phyloP scores from a whole-genome alignment of 2,113 vertebrate species.

The Malurus elegans region DNA sequence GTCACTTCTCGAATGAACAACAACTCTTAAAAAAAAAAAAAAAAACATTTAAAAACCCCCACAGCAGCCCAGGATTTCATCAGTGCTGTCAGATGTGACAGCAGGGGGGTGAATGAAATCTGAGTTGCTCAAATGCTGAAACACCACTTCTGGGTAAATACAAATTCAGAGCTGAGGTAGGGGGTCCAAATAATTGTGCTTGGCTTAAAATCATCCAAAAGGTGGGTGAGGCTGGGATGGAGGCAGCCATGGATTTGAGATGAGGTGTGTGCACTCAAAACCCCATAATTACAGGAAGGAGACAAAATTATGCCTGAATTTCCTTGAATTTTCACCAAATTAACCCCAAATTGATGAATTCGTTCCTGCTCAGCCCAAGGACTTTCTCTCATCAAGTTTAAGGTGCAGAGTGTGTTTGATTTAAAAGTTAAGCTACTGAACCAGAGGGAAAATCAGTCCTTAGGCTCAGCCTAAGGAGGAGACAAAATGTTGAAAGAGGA shows the following conservation, averaged over 20 bases:
- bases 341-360: background rate
- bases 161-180: background rate
- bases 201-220: background rate
- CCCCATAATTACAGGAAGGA: background rate
- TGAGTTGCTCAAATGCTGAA: background rate
- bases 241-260: background rate
- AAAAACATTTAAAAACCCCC: too few species aligned
- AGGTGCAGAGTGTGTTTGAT: background rate
- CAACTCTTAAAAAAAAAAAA: too few species aligned
- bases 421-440: background rate
- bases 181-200: background rate
- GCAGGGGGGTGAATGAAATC: background rate
- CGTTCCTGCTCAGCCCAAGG: background rate
- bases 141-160: background rate
- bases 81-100: too few species aligned
- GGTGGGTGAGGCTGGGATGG: background rate
- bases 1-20: too few species aligned
- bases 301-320: background rate
- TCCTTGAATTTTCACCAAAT: background rate
- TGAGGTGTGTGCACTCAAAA: background rate
- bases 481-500: background rate
- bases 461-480: background rate
- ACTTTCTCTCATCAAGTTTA: background rate
- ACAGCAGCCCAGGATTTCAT: too few species aligned
- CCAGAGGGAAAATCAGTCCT: background rate